A percentile compares a stretch with the other conserved stretches of the same genome.
Evolutionary conservation across 2,888 invertebrate genomes (phyloP).

Genomic region (Ypsolopha sequella): DNA sequence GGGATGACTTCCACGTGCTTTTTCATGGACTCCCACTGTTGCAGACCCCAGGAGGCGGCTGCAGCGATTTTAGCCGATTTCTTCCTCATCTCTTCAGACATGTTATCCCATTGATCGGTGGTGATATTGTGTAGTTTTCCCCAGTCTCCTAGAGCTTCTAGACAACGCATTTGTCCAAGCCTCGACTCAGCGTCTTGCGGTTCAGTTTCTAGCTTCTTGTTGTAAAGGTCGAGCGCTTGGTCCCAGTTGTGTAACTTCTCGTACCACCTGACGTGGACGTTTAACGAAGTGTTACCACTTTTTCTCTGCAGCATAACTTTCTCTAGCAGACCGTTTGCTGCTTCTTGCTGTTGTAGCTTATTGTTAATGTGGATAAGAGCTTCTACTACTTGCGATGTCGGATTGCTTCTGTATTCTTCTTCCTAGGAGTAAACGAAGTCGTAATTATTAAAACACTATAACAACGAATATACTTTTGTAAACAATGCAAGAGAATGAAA

Average conservation of each 20-base stretch:
- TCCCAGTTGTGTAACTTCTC: constrained; percentile 99
- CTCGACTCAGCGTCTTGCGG: constrained; percentile 82
- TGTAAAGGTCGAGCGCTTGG: constrained; percentile 90
- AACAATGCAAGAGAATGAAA: neutral
- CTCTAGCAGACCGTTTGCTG: constrained; percentile 93
- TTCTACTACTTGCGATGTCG: constrained; percentile 90
- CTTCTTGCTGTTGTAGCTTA: constrained; percentile 98
- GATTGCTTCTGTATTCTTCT: constrained; percentile 90
- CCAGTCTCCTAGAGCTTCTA: constrained; percentile 99
- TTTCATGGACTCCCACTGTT: constrained; percentile 95
- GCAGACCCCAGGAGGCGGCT: constrained; percentile 96
- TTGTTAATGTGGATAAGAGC: constrained; percentile 97
- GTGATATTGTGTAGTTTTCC: constrained; percentile 85
- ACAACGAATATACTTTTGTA: constrained; percentile 9
- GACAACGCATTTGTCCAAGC: constrained; percentile 93
- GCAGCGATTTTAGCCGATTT: constrained; percentile 92
- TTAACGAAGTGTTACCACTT: constrained; percentile 70
- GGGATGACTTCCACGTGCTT: constrained; percentile 91
- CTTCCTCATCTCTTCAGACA: constrained; percentile 65
- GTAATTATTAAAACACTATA: constrained; percentile 9
- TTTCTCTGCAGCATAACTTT: constrained; percentile 88
- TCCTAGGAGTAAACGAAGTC: constrained; percentile 64
- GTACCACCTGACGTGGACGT: constrained; percentile 94
- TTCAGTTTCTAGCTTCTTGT: constrained; percentile 77
- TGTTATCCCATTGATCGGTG: constrained; percentile 82